phyloP scores from a whole-genome alignment of 2,113 vertebrate genomes.

The Loxodonta africana region DNA sequence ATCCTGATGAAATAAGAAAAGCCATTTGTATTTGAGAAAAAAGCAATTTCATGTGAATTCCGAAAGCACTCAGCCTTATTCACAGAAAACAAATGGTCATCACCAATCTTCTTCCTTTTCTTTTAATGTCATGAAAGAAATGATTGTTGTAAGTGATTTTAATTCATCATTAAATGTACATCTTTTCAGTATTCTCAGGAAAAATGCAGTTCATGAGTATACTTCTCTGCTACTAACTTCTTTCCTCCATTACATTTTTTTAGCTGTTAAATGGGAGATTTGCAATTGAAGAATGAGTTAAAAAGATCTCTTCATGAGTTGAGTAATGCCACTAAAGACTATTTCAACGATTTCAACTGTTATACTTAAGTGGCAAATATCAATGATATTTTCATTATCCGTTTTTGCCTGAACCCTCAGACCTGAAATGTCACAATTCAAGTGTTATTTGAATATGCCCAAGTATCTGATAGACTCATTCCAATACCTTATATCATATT shows the following conservation, averaged over 20 bases:
- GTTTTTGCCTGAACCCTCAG: background rate
- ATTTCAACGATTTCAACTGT: constrained; percentile 38
- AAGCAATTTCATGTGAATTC: background rate
- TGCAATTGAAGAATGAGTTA: constrained; percentile 6
- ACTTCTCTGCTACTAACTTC: background rate
- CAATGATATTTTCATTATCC: constrained; percentile 15
- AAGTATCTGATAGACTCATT: background rate
- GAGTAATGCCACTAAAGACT: background rate
- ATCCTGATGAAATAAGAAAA: background rate
- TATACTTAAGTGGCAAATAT: constrained; percentile 14
- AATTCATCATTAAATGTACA: background rate
- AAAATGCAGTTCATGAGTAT: background rate
- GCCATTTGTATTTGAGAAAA: background rate
- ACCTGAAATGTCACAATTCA: constrained; percentile 48
- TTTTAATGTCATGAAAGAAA: background rate
- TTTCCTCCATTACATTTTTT: background rate
- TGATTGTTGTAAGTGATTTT: background rate
- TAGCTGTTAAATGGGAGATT: background rate
- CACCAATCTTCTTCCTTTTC: background rate
- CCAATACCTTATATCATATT: background rate
- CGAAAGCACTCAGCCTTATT: background rate
- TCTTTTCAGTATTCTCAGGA: background rate
- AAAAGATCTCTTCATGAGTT: constrained; percentile 34
- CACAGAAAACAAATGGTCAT: background rate
- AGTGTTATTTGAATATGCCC: background rate